Percentiles rank a stretch among this genome's conserved stretches.
These are phyloP conservation scores for Helicolenus hilgendorfi DNA, from an alignment of 2,797 vertebrate genomes.

Conservation along the genomic window DNA sequence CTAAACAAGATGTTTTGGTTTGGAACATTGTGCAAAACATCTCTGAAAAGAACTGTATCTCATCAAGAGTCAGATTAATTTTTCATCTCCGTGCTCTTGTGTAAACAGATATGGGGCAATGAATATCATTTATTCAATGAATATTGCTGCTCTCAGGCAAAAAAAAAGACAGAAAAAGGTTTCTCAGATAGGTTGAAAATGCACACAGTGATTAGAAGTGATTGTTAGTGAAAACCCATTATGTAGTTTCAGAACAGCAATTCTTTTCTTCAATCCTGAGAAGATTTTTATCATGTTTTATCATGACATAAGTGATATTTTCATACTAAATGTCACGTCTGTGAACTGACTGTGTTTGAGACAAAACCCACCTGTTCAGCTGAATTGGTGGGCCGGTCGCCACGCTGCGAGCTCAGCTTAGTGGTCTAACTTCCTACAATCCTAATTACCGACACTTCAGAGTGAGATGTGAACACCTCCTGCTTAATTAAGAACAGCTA, in stretches of 20 bases:
- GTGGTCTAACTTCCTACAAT: slow-evolving; percentile 14
- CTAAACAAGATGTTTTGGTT: slow-evolving; percentile 26
- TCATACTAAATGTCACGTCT: not conserved
- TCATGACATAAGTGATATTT: slow-evolving; percentile 2
- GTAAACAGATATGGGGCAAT: not conserved
- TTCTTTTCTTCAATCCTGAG: not conserved
- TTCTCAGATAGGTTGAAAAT: not conserved
- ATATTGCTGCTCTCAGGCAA: not conserved
- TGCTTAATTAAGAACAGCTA: slow-evolving; percentile 49
- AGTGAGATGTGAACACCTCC: slow-evolving; percentile 23
- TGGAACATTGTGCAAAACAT: slow-evolving; percentile 4
- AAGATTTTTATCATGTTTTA: not conserved
- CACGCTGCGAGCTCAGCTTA: not conserved
- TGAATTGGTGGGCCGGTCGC: not conserved
- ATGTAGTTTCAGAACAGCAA: not conserved
- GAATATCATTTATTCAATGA: not conserved
- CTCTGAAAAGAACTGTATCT: slow-evolving; percentile 7
- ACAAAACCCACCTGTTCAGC: not conserved
- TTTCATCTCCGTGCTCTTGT: slow-evolving; percentile 1
- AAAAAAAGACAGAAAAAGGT: not conserved
- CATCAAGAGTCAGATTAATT: slow-evolving; percentile 23
- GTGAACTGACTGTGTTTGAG: not conserved
- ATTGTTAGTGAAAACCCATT: not conserved
- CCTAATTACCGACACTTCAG: slow-evolving; percentile 31
- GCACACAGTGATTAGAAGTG: not conserved